Percentiles rank a stretch among this genome's conserved stretches.
Evolutionary conservation across 2,888 invertebrate genomes (phyloP).

Genomic region (Drosophila imparisetae): DNA sequence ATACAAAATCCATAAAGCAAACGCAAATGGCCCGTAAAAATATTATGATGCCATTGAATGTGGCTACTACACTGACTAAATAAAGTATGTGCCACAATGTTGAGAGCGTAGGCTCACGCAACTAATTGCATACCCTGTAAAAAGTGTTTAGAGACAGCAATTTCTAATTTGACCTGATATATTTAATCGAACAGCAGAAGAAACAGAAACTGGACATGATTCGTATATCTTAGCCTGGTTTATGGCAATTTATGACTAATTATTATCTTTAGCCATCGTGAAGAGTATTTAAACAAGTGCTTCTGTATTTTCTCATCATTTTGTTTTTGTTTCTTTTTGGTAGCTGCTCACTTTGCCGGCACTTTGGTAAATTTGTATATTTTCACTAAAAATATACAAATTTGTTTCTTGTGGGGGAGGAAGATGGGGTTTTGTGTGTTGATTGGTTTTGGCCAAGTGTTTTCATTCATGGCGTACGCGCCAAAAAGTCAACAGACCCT

Average conservation of each 20-base stretch:
- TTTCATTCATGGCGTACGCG: constrained; percentile 69
- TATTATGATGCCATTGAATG: constrained; percentile 76
- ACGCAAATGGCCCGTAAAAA: constrained; percentile 76
- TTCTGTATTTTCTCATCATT: constrained; percentile 2
- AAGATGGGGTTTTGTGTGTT: constrained; percentile 6
- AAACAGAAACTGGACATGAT: not conserved
- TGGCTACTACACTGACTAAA: constrained; percentile 22
- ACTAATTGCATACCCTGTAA: constrained; percentile 15
- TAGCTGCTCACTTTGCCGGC: constrained; percentile 36
- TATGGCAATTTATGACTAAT: not conserved
- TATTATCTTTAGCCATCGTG: not conserved
- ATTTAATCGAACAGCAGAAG: not conserved
- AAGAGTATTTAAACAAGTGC: constrained; percentile 37
- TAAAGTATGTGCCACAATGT: constrained; percentile 16
- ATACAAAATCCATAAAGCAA: constrained; percentile 74
- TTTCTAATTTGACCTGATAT: not conserved
- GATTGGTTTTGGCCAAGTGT: constrained; percentile 66
- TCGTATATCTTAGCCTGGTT: not conserved
- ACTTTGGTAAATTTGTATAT: constrained; percentile 73
- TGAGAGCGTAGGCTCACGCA: not conserved
- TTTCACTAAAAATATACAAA: constrained; percentile 71
- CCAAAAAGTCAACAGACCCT: constrained; percentile 70
- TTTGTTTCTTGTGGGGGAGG: not conserved
- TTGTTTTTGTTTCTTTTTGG: constrained; percentile 16
- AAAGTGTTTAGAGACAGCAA: too few relatives aligned